Evolutionary conservation across 1,140 invertebrate genomes (phyloP).

Genomic region (Hestina assimilis): DNA sequence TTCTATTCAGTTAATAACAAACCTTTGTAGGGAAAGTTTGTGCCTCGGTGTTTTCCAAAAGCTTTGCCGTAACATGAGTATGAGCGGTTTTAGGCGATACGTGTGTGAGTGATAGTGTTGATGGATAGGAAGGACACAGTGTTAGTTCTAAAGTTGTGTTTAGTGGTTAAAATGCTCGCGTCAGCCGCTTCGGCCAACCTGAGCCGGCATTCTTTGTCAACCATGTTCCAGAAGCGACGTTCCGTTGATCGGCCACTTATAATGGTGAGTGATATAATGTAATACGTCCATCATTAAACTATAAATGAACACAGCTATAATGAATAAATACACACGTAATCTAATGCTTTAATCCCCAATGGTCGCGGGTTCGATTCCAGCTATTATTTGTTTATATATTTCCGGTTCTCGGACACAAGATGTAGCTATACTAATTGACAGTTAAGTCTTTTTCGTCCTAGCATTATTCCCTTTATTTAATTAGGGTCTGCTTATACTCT

Average conservation of each 20-base stretch:
- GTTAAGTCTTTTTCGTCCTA: too few species aligned
- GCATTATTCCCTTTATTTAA: too few species aligned
- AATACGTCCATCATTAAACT: too few species aligned
- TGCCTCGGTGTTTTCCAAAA: neutral
- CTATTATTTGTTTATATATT: too few species aligned
- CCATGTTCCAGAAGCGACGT: conserved; percentile 52
- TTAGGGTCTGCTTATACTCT: too few species aligned
- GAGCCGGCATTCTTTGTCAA: conserved; percentile 50
- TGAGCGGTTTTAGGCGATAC: neutral
- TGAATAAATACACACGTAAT: too few species aligned
- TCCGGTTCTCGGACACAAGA: too few species aligned
- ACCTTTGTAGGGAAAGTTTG: conserved; percentile 13
- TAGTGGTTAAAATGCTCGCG: conserved; percentile 47
- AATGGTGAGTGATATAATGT: conserved; percentile 31
- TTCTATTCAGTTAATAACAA: conserved; percentile 11
- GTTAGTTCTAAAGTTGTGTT: neutral
- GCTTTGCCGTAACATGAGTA: neutral
- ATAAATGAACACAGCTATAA: too few species aligned
- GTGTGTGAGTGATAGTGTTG: neutral
- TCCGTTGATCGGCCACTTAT: conserved; percentile 35
- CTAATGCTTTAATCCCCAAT: too few species aligned
- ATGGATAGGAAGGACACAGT: neutral
- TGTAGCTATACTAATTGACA: too few species aligned
- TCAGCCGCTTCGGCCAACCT: conserved; percentile 49
- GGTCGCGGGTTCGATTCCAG: too few species aligned